Evolutionary conservation across 2,888 invertebrate genomes (phyloP), one percentile per base, ranked within the genome.

Genomic region (Nomada goodeniana): DNA sequence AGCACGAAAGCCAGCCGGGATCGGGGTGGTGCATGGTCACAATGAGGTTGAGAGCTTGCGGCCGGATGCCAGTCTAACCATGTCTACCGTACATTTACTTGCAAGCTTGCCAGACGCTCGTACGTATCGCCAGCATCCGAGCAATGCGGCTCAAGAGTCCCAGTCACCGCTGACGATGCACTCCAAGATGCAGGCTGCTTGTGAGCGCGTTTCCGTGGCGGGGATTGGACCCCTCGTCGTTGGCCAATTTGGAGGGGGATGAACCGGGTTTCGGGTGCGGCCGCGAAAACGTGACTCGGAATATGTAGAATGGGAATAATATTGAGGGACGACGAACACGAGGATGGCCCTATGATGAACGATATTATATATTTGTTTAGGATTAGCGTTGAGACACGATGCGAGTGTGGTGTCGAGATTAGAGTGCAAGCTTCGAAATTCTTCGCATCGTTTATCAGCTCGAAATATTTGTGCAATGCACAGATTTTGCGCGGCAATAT

Each of bases 41-140:
- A 88, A 92, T 91, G 92, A 92, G 92, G 92, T 90, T 89, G 92
- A 92, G 93, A 93, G 93, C 89, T 92, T 92, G 93, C 90, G 93
- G 93, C 91, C 86, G 87, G 88, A 93, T 93, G 91, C 93, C 93
- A 91, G 87, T 78, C 84, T 89, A 89, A 92, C 92, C 91, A 89
- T 91, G 90, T 89, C 91, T 89, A 88, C 83, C 88, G 84, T 88
- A 87, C 82, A 86, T 83, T 91, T 90, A 92, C 91, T 91, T 89
- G 91, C 88, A 70, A 85, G 83, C 86, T 86, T 78, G 85, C 72
- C 86, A 86, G 88, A 88, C 88, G 85, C 60, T 86, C 84, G 84
- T 86, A 88, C 86, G 90, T 85, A 89, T 89, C 86, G 84, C 76
- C 80, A 91, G 91, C 90, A 92, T 92, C 86, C 87, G 86, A 90